These are phyloP conservation scores for Papilio xuthus DNA, from an alignment of 1,140 invertebrate genomes.

Conservation along the genomic window DNA sequence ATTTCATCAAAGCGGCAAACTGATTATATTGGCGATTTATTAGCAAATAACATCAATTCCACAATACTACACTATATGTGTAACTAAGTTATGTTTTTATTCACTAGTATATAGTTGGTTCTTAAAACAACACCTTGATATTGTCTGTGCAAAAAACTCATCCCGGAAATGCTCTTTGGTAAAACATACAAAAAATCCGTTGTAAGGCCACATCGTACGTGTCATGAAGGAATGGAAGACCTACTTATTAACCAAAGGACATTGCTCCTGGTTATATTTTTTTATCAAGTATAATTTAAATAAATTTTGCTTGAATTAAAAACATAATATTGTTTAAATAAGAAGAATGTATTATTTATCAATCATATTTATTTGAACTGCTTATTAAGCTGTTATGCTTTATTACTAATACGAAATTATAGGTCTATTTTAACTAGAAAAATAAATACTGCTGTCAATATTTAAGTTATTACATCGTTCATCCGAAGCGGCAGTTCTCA, in stretches of 20 bases:
- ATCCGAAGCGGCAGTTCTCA: slow-evolving; percentile 35
- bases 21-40: too few species aligned
- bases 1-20: too few species aligned
- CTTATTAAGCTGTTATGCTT: neutral
- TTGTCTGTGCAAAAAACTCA: neutral
- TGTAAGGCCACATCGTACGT: too few species aligned
- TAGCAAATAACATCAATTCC: too few species aligned
- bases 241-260: neutral
- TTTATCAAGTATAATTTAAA: neutral
- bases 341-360: neutral
- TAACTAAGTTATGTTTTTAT: neutral
- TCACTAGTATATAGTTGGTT: neutral
- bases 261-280: neutral
- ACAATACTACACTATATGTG: too few species aligned
- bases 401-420: neutral
- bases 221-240: neutral
- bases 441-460: slow-evolving; percentile 10
- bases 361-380: neutral
- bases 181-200: neutral
- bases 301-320: too few species aligned
- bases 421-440: neutral
- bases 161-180: neutral
- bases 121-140: neutral
- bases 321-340: neutral
- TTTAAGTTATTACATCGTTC: neutral